phyloP scores from a whole-genome alignment of 2,888 invertebrate genomes.

The Congeria kusceri region DNA sequence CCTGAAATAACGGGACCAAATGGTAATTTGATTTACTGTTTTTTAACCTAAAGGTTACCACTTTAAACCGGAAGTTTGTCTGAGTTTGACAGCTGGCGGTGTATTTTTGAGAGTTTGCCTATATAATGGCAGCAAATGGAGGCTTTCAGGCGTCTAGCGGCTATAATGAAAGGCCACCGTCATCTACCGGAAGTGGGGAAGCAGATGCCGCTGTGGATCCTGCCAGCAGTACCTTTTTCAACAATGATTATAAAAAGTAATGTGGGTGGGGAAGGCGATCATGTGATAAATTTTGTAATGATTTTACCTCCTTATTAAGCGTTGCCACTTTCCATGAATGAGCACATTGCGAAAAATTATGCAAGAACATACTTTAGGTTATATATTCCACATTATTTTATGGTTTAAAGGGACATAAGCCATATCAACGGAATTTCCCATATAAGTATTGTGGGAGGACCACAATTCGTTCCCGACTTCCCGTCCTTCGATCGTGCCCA shows the following conservation, averaged over 20 bases:
- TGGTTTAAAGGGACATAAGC: too few relatives aligned
- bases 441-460: too few relatives aligned
- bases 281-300: background rate
- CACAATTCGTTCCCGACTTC: too few relatives aligned
- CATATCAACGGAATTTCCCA: too few relatives aligned
- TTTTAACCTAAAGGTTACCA: background rate
- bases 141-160: slow-evolving; percentile 81
- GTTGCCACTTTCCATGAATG: too few relatives aligned
- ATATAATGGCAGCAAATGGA: slow-evolving; percentile 82
- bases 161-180: slow-evolving; percentile 84
- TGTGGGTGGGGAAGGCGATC: slow-evolving; percentile 29
- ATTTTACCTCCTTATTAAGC: too few relatives aligned
- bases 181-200: slow-evolving; percentile 84
- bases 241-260: slow-evolving; percentile 95
- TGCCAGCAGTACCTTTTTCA: slow-evolving; percentile 96
- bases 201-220: slow-evolving; percentile 86
- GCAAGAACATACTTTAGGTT: too few relatives aligned
- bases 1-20: too few relatives aligned
- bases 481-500: too few relatives aligned
- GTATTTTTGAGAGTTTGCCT: background rate
- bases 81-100: slow-evolving; percentile 49
- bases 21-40: background rate
- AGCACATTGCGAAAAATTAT: too few relatives aligned
- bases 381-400: too few relatives aligned
- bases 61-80: background rate